A percentile compares a stretch with the other conserved stretches of the same genome.
These are phyloP conservation scores for Anoplolepis gracilipes DNA, from an alignment of 1,140 invertebrate genomes.

Conservation along the genomic window DNA sequence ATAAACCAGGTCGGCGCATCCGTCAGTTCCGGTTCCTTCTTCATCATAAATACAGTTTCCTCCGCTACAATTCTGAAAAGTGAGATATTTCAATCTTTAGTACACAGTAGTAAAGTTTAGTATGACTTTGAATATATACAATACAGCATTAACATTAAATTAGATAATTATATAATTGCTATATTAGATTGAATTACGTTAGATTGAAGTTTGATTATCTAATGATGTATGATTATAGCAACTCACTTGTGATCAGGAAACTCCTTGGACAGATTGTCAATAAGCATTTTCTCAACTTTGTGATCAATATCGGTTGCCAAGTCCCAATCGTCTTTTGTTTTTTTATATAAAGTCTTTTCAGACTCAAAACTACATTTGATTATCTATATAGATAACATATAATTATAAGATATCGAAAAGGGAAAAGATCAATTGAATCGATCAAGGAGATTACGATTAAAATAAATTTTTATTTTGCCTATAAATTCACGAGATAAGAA, in stretches of 20 bases:
- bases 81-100: not conserved
- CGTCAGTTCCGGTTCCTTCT: conserved; percentile 88
- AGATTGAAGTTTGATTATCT: not conserved
- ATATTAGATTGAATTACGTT: not conserved
- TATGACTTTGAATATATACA: not conserved
- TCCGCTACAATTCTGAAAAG: conserved; percentile 93
- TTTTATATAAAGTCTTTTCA: conserved; percentile 90
- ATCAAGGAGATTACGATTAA: not conserved
- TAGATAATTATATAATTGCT: no score
- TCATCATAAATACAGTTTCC: conserved; percentile 88
- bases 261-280: conserved; percentile 86
- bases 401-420: no score
- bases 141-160: not conserved
- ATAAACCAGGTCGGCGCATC: conserved; percentile 97
- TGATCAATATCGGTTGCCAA: conserved; percentile 94
- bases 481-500: not conserved
- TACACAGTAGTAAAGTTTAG: not conserved
- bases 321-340: conserved; percentile 89
- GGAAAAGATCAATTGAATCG: not conserved
- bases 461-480: not conserved
- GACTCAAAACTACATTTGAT: conserved; percentile 69
- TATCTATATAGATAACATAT: conserved; percentile 64
- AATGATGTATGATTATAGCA: conserved; percentile 7
- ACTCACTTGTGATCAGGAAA: conserved; percentile 92
- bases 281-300: conserved; percentile 91